Base-by-base conservation (phyloP, 2,113 vertebrate species). In the Myocastor coypus region DNA sequence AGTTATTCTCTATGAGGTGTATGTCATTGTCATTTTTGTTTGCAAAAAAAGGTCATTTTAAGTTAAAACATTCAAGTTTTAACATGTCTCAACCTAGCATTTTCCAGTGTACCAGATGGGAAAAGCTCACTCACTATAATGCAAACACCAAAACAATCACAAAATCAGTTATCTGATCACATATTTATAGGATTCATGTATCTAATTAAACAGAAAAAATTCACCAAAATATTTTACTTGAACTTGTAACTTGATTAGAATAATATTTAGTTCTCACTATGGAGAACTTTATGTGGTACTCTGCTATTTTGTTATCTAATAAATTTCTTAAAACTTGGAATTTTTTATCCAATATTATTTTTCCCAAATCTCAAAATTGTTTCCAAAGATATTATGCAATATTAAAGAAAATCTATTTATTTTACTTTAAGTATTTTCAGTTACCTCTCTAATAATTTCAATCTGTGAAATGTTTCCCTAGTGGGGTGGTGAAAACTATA, bases 371-470 rank as follows among this genome's bases (percentile, higher is more conserved):
- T 73, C 42, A 28, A 77, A 83, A 87, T 2, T 88, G 73, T 68
- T 92, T 88, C 26, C 9, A 64, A 93, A 94, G 84, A 46, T 82
- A 80, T 28, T 87, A 78, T 73, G 24, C 19, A 95, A 71, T 73
- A 71, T 42, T 82, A 52, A 89, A 90, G 77, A 59, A 89, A 92
- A 32, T 91, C 83, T 84, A 94, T 66, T 93, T 94, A 16, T 75
- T 59, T 87, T 93, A 83, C 34, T 91, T 57, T 75, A 32, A 95
- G 42, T 91, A 46, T 83, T 95, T 95, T 92, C 32, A 68, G 8
- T 92, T 91, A 94, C 9, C 77, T 26, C 14, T 46, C 94, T 32
- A 71, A 71, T 92, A 88, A 85, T 68, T 75, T 93, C 50, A 92
- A 32, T 69, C 28, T 68, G 85, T 59, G 46, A 92, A 87, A 83